Evolutionary conservation across 1,140 invertebrate genomes (phyloP).

Genomic region (Camponotus vicinus): DNA sequence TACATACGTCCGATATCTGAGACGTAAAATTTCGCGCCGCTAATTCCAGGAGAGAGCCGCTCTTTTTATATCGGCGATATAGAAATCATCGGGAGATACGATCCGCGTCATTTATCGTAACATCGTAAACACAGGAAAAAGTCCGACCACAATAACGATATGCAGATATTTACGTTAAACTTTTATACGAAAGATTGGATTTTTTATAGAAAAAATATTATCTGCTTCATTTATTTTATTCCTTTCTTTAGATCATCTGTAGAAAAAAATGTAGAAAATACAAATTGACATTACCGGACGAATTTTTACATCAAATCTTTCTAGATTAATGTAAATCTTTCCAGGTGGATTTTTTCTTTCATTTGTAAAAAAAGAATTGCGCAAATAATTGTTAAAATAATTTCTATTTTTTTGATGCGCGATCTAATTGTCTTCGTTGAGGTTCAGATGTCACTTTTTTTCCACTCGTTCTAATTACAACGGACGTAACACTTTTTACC

Average conservation of each 20-base stretch:
- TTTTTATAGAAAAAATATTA: neutral
- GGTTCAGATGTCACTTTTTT: conserved; percentile 39
- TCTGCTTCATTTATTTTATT: neutral
- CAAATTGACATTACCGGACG: neutral
- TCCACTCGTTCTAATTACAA: conserved; percentile 59
- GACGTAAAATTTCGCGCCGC: neutral
- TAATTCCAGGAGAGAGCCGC: conserved; percentile 47
- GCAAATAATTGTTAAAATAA: neutral
- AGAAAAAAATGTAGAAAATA: neutral
- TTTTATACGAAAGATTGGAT: neutral
- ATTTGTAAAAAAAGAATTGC: neutral
- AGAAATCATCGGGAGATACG: conserved; percentile 15
- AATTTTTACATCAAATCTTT: neutral
- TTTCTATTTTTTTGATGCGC: neutral
- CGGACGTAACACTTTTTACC: conserved; percentile 65
- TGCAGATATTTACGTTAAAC: neutral
- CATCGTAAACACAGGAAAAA: neutral
- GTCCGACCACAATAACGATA: neutral
- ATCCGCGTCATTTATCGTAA: conserved; percentile 24
- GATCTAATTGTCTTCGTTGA: conserved; percentile 27
- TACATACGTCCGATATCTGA: neutral
- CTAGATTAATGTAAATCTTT: neutral
- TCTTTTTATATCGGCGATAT: conserved; percentile 29
- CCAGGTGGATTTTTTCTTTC: neutral
- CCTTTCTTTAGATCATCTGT: neutral